Percentiles rank a stretch among this genome's conserved stretches.
Evolutionary conservation across 1,140 invertebrate species (phyloP).

Genomic region (Drosophila prosaltans): DNA sequence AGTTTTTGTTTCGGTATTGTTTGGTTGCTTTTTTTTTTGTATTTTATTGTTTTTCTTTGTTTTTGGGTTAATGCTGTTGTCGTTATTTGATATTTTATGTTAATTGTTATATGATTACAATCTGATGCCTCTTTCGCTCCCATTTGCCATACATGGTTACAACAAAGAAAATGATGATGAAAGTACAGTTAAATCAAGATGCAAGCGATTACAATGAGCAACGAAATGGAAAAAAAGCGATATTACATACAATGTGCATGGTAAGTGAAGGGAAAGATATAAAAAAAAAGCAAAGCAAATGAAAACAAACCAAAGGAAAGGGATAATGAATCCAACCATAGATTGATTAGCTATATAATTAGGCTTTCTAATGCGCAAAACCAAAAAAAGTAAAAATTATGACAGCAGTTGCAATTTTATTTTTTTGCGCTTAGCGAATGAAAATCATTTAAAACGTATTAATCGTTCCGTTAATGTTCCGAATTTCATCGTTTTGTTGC

Average conservation of each 20-base stretch:
- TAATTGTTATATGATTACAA: slow-evolving; percentile 65
- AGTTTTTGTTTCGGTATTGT: not conserved
- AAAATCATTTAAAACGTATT: not conserved
- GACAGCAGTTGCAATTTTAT: not conserved
- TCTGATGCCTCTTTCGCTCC: slow-evolving; percentile 83
- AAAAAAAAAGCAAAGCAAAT: not conserved
- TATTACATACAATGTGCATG: slow-evolving; percentile 10
- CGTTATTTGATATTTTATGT: slow-evolving; percentile 31
- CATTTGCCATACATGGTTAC: slow-evolving; percentile 82
- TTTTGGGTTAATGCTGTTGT: slow-evolving; percentile 24
- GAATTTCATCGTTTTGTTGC: too few species aligned
- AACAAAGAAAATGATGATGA: slow-evolving; percentile 51
- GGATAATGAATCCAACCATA: not conserved
- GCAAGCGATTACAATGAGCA: slow-evolving; percentile 51
- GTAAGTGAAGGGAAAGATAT: not conserved
- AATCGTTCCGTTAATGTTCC: too few species aligned
- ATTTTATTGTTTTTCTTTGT: not conserved
- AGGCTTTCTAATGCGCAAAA: not conserved
- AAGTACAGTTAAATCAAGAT: slow-evolving; percentile 45
- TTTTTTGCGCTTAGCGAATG: not conserved
- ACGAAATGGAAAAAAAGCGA: slow-evolving; percentile 36
- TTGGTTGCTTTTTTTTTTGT: not conserved
- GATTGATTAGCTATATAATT: not conserved
- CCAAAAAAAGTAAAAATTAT: too few species aligned
- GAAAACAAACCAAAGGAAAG: not conserved